Conservation (phyloP, 2,888 invertebrate genomes). For the Anorthoa munda region DNA sequence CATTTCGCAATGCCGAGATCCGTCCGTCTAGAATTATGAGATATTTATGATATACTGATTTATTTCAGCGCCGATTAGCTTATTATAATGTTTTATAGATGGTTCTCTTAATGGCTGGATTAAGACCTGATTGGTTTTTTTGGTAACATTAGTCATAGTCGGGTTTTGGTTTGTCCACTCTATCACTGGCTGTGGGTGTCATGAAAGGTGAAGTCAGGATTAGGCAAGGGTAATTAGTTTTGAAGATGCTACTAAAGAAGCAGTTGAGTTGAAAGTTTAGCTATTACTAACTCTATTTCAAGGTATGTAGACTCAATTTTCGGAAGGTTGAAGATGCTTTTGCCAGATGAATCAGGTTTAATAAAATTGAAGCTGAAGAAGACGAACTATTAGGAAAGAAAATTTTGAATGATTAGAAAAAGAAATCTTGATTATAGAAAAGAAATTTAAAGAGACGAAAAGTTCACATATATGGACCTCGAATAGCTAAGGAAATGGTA, state of each 20-base stretch:
- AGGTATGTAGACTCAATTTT: neutral
- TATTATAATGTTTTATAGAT: constrained; percentile 50
- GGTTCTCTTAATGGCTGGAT: constrained; percentile 47
- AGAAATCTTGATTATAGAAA: neutral
- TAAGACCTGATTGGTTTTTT: constrained; percentile 50
- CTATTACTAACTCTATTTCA: neutral
- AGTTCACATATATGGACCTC: neutral
- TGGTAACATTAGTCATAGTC: constrained; percentile 49
- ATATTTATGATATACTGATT: constrained; percentile 72
- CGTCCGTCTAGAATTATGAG: constrained; percentile 65
- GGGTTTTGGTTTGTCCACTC: constrained; percentile 19
- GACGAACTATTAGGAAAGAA: neutral
- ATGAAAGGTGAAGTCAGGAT: constrained; percentile 41
- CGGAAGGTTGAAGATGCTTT: neutral
- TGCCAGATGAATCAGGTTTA: neutral
- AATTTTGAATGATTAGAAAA: no score
- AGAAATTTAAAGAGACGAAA: neutral
- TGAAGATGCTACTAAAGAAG: neutral
- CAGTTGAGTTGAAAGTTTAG: neutral
- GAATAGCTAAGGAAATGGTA: neutral
- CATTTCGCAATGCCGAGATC: constrained; percentile 71
- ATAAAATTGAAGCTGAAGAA: neutral
- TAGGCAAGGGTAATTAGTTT: constrained; percentile 19
- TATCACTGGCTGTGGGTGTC: constrained; percentile 34
- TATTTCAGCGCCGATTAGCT: constrained; percentile 60